Evolutionary conservation across 92 coral and sea anemone genomes (phyloP).

Genomic region (Diadumene lineata): DNA sequence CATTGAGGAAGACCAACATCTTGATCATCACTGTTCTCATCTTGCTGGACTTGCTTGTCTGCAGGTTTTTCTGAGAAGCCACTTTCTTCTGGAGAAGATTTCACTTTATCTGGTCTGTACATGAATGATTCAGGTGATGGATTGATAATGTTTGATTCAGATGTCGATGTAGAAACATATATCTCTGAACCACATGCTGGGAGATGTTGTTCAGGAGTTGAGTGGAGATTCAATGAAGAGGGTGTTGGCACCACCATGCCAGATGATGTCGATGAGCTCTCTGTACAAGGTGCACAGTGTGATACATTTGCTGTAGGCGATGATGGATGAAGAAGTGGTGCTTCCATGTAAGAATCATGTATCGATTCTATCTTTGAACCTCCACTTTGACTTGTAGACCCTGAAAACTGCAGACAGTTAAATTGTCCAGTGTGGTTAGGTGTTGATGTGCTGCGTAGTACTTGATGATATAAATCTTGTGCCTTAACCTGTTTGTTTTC

Average conservation of each 20-base stretch:
- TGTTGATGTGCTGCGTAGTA: slow-evolving; percentile 56
- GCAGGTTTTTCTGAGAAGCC: slow-evolving; percentile 3
- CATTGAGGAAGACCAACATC: slow-evolving; percentile 44
- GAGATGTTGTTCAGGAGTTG: slow-evolving; percentile 13
- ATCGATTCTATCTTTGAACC: slow-evolving; percentile 30
- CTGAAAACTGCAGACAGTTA: slow-evolving; percentile 76
- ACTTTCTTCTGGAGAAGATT: background rate
- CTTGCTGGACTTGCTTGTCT: background rate
- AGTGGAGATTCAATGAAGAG: background rate
- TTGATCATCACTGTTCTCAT: slow-evolving; percentile 11
- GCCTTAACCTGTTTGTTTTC: slow-evolving; percentile 16
- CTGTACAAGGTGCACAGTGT: background rate
- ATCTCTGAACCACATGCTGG: background rate
- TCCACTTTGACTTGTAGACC: slow-evolving; percentile 60
- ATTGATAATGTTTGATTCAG: too few relatives aligned
- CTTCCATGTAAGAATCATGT: slow-evolving; percentile 39
- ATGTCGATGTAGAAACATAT: too few relatives aligned
- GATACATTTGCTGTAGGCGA: background rate
- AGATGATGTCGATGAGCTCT: slow-evolving; percentile 20
- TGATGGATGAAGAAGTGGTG: slow-evolving; percentile 23
- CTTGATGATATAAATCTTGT: slow-evolving; percentile 34
- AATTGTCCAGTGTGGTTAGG: slow-evolving; percentile 70
- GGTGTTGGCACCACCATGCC: slow-evolving; percentile 17
- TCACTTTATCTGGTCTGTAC: too few relatives aligned
- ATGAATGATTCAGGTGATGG: too few relatives aligned